Evolutionary conservation across 2,888 invertebrate genomes (phyloP).

Genomic region (Dinocampus coccinellae): DNA sequence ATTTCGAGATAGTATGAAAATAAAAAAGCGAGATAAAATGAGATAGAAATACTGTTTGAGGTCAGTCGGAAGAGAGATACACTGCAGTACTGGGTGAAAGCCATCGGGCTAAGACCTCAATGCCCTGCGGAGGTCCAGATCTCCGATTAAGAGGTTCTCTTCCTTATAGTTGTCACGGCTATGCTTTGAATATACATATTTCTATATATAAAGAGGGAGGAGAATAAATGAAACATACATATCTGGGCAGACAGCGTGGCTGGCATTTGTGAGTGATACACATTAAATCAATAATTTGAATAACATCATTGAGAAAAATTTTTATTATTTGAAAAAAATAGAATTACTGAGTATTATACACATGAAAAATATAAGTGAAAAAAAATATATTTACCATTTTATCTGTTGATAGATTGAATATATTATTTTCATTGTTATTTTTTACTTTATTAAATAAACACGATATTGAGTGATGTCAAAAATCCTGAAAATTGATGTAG

Average conservation of each 20-base stretch:
- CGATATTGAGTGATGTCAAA: too few relatives aligned
- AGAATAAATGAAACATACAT: constrained; percentile 34
- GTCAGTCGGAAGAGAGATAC: constrained; percentile 57
- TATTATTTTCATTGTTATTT: too few relatives aligned
- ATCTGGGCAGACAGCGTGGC: constrained; percentile 59
- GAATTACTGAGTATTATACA: too few relatives aligned
- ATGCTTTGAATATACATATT: constrained; percentile 37
- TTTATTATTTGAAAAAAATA: too few relatives aligned
- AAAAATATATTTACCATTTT: too few relatives aligned
- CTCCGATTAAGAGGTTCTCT: constrained; percentile 61
- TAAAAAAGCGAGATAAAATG: neutral
- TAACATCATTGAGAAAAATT: too few relatives aligned
- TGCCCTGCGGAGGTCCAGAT: constrained; percentile 60
- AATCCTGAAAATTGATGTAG: too few relatives aligned
- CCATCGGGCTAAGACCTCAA: constrained; percentile 54
- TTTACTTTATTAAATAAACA: too few relatives aligned
- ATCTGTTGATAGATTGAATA: too few relatives aligned
- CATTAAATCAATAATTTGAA: constrained; percentile 28
- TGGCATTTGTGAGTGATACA: constrained; percentile 50
- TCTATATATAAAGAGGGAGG: constrained; percentile 20
- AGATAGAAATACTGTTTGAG: constrained; percentile 45
- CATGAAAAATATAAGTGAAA: constrained; percentile 65
- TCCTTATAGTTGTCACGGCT: constrained; percentile 53
- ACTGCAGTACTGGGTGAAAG: constrained; percentile 46
- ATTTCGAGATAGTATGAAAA: constrained; percentile 6